Percentiles rank a stretch among this genome's conserved stretches.
These are phyloP conservation scores for Amblyjoppa fuscipennis DNA, from an alignment of 2,888 invertebrate genomes.

Conservation along the genomic window DNA sequence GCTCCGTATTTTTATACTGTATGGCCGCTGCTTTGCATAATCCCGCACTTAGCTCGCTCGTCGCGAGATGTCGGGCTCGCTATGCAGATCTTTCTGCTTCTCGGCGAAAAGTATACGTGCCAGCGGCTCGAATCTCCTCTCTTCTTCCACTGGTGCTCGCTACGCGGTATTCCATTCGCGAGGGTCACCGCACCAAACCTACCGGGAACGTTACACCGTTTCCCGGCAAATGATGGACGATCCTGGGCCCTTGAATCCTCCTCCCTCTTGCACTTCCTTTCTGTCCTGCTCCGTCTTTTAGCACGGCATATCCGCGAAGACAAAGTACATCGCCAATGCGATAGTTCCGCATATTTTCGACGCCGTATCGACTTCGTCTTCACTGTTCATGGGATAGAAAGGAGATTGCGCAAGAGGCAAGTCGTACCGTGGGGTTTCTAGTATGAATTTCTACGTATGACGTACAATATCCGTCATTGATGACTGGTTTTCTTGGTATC, in stretches of 20 bases:
- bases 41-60: constrained; percentile 85
- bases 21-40: constrained; percentile 85
- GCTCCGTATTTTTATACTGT: constrained; percentile 86
- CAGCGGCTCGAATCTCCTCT: constrained; percentile 54
- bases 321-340: constrained; percentile 52
- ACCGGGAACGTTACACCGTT: constrained; percentile 78
- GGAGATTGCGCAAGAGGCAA: constrained; percentile 3
- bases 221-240: constrained; percentile 82
- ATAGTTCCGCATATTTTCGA: constrained; percentile 62
- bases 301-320: neutral
- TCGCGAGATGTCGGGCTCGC: constrained; percentile 82
- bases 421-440: neutral
- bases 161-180: constrained; percentile 49
- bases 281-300: constrained; percentile 31
- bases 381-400: constrained; percentile 7
- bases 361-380: constrained; percentile 46
- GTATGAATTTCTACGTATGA: neutral
- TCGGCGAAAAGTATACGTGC: constrained; percentile 61
- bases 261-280: constrained; percentile 65
- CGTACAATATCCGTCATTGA: neutral
- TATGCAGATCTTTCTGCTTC: constrained; percentile 79
- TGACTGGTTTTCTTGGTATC: neutral
- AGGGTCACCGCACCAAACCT: constrained; percentile 73
- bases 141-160: constrained; percentile 55
- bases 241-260: constrained; percentile 65